Conservation (phyloP, 2,888 invertebrate species). For the Xanthorhoe designata region DNA sequence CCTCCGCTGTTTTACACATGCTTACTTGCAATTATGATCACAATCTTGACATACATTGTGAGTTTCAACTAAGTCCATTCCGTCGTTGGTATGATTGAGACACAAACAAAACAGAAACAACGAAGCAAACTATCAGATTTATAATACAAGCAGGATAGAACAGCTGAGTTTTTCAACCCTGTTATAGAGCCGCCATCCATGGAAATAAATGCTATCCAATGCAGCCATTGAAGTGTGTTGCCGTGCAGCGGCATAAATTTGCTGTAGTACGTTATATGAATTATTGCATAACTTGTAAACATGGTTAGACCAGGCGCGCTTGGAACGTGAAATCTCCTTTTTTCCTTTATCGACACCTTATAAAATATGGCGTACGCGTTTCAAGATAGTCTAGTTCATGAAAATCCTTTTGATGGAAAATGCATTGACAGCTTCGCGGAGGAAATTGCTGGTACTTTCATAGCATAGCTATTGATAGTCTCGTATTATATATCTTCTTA, state of each 20-base stretch:
- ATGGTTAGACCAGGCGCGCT: conserved; percentile 71
- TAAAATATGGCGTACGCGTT: conserved; percentile 59
- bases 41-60: background rate
- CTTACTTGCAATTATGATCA: background rate
- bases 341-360: conserved; percentile 62
- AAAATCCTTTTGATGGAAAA: conserved; percentile 34
- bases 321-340: conserved; percentile 63
- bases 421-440: conserved; percentile 27
- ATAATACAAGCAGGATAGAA: background rate
- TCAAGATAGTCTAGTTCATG: conserved; percentile 40
- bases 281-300: conserved; percentile 84
- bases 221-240: conserved; percentile 81
- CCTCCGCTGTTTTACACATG: no score
- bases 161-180: conserved; percentile 9
- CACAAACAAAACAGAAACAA: no score
- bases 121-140: background rate
- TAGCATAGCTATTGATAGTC: conserved; percentile 19
- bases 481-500: background rate
- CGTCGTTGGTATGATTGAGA: background rate
- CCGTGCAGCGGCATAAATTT: conserved; percentile 82
- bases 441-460: conserved; percentile 22
- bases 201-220: conserved; percentile 82
- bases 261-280: conserved; percentile 78
- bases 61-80: background rate
- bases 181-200: conserved; percentile 61